Evolutionary conservation across 2,888 invertebrate genomes (phyloP).

Genomic region (Noctua janthina): DNA sequence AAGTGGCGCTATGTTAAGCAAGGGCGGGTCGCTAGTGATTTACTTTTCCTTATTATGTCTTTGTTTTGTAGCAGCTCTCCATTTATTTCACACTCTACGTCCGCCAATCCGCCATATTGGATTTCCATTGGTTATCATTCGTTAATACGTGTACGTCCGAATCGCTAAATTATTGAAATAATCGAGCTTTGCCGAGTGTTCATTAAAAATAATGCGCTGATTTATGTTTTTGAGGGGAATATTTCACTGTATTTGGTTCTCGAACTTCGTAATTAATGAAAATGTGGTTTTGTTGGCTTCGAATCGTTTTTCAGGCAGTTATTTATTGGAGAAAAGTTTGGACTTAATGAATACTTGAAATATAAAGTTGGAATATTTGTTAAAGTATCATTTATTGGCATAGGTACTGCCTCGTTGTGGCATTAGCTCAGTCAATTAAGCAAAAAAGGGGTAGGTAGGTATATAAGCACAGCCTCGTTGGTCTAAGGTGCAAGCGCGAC

Average conservation of each 20-base stretch:
- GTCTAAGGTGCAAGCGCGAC: too few relatives aligned
- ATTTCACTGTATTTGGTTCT: constrained; percentile 52
- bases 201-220: constrained; percentile 64
- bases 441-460: too few relatives aligned
- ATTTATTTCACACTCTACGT: constrained; percentile 9
- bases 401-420: too few relatives aligned
- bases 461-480: too few relatives aligned
- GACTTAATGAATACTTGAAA: constrained; percentile 51
- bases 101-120: constrained; percentile 13
- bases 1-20: too few relatives aligned
- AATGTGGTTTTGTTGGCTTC: constrained; percentile 57
- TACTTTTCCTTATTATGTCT: not conserved
- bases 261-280: constrained; percentile 50
- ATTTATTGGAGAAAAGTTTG: constrained; percentile 45
- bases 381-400: constrained; percentile 26
- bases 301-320: constrained; percentile 34
- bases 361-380: constrained; percentile 32
- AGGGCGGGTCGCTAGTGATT: too few relatives aligned
- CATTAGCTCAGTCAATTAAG: too few relatives aligned
- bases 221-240: constrained; percentile 49
- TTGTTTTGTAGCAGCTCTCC: not conserved
- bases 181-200: constrained; percentile 47
- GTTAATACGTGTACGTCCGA: constrained; percentile 57
- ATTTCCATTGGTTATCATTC: constrained; percentile 33
- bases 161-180: constrained; percentile 61